Percentiles rank a stretch among this genome's conserved stretches.
Conservation (phyloP, 1,140 invertebrate species). For the Apis dorsata region DNA sequence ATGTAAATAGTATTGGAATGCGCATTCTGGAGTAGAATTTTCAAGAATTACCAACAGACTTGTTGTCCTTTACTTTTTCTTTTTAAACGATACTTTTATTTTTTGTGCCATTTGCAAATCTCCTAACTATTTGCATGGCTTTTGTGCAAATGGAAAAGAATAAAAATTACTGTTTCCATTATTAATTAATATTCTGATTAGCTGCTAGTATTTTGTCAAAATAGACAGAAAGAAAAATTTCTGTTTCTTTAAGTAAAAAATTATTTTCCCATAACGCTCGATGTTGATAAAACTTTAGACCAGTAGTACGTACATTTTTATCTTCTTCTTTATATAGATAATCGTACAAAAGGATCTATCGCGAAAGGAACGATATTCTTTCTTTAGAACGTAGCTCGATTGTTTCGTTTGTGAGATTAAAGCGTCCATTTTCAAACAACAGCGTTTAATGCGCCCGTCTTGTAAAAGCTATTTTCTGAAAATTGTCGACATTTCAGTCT, state of each 20-base stretch:
- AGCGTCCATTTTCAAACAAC: background rate
- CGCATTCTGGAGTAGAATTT: slow-evolving; percentile 13
- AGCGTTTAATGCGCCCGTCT: background rate
- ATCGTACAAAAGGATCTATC: background rate
- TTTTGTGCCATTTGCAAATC: background rate
- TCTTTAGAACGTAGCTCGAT: background rate
- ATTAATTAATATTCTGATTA: too few relatives aligned
- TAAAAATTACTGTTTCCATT: too few relatives aligned
- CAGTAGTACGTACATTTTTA: too few relatives aligned
- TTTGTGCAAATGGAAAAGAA: too few relatives aligned
- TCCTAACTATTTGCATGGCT: too few relatives aligned
- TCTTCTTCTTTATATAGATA: too few relatives aligned
- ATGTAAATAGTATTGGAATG: slow-evolving; percentile 55
- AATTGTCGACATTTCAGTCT: background rate
- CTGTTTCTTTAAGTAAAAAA: too few relatives aligned
- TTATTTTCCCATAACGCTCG: too few relatives aligned
- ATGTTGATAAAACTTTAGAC: too few relatives aligned
- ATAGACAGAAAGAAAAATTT: too few relatives aligned
- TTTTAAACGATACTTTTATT: background rate
- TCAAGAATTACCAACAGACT: background rate
- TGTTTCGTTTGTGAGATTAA: slow-evolving; percentile 5
- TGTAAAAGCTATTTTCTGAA: background rate
- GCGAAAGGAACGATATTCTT: background rate
- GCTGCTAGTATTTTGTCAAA: too few relatives aligned
- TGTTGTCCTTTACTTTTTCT: background rate